Evolutionary conservation across 2,888 invertebrate genomes (phyloP).

Genomic region (Choristoneura rosaceana): DNA sequence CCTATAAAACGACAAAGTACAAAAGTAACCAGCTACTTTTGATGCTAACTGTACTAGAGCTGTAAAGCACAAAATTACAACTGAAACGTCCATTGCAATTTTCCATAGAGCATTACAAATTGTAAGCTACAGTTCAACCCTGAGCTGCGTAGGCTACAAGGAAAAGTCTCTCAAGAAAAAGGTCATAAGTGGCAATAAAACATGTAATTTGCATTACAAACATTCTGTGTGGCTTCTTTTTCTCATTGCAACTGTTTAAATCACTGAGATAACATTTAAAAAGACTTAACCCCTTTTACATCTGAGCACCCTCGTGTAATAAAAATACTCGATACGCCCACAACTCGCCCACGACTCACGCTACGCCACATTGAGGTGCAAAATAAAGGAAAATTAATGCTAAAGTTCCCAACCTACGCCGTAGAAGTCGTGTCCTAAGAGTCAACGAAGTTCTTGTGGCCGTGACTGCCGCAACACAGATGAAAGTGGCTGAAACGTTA

Average conservation of each 20-base stretch:
- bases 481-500: neutral
- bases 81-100: neutral
- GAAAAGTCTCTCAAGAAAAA: neutral
- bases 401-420: neutral
- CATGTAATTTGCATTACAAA: neutral
- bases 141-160: neutral
- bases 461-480: neutral
- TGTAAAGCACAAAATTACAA: neutral
- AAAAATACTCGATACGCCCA: conserved; percentile 1
- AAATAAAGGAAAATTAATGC: conserved; percentile 7
- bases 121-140: neutral
- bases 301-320: neutral
- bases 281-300: neutral
- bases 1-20: too few relatives aligned
- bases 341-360: neutral
- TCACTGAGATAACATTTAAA: neutral
- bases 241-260: neutral
- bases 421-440: neutral
- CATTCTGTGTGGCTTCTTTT: neutral
- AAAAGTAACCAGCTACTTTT: too few relatives aligned
- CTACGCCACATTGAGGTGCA: conserved; percentile 2
- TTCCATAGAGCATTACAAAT: conserved; percentile 1
- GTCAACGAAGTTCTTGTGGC: neutral
- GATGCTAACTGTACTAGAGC: too few relatives aligned
- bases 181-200: neutral